Conservation (phyloP, 2,888 invertebrate species). For the Melanargia galathea region DNA sequence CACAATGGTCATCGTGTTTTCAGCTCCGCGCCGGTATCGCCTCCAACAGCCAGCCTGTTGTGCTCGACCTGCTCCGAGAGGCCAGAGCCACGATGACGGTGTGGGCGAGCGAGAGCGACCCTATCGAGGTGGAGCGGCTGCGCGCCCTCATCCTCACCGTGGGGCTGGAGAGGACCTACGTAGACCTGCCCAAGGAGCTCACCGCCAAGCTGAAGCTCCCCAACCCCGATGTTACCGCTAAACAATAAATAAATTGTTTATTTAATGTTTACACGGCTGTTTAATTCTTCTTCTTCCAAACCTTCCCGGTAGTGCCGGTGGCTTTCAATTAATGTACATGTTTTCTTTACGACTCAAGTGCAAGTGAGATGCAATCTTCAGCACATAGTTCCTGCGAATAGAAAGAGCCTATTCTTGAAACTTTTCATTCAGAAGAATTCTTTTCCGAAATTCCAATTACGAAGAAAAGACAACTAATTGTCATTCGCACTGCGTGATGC, state of each 20-base stretch:
- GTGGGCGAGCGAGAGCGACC: slow-evolving; percentile 88
- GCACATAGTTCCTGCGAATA: too few relatives aligned
- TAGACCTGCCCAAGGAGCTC: slow-evolving; percentile 88
- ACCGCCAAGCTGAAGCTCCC: slow-evolving; percentile 76
- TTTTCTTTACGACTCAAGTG: too few relatives aligned
- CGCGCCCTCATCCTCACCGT: slow-evolving; percentile 85
- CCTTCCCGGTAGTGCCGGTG: background rate
- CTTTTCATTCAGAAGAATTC: too few relatives aligned
- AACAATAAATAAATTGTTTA: slow-evolving; percentile 52
- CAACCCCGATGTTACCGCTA: slow-evolving; percentile 54
- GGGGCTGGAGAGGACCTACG: slow-evolving; percentile 86
- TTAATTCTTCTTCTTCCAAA: background rate
- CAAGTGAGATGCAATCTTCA: too few relatives aligned
- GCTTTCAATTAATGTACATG: too few relatives aligned
- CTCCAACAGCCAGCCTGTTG: slow-evolving; percentile 83
- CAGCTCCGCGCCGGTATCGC: slow-evolving; percentile 80
- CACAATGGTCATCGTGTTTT: too few relatives aligned
- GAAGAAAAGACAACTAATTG: too few relatives aligned
- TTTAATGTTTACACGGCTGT: slow-evolving; percentile 9
- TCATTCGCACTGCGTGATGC: too few relatives aligned
- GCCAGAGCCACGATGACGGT: slow-evolving; percentile 86
- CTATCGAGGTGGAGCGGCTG: slow-evolving; percentile 85
- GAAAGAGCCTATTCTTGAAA: too few relatives aligned
- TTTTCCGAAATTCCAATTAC: too few relatives aligned
- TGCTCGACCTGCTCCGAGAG: slow-evolving; percentile 83